Base-by-base conservation (phyloP, 2,888 invertebrate species). In the Ecliptopera silaceata region DNA sequence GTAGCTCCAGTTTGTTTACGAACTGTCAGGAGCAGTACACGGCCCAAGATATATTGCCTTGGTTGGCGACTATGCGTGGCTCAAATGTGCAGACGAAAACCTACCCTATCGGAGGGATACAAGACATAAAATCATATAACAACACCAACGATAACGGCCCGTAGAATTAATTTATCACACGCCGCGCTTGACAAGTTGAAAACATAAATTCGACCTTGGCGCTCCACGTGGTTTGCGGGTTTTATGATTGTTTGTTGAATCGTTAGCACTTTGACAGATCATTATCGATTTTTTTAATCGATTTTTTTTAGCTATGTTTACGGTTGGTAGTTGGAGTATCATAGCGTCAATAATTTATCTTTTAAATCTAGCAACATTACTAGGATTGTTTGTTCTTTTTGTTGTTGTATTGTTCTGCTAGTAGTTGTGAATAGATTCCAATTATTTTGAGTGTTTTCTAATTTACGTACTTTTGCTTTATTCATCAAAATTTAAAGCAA, bases 151-250 rank as follows among this genome's bases (percentile, higher is more conserved):
- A 87, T 91, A 90, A 90, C 89, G 88, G 87, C 86, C 82, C 87
- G 88, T 89, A 88, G 91, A 89, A 91, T 91, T 91, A 91, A 91
- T 91, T 91, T 91, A 91, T 91, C 89, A 91, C 90, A 88, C 89
- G 90, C 87, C 90, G 88, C 66, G 88, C 90, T 91, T 91, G 91
- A 91, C 91, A 91, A 91, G 91, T 91, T 90, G 91, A 91, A 91
- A 91, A 91, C 91, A 91, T 91, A 91, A 91, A 91, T 91, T 91
- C 89, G 91, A 91, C 91, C 91, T 91, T 91, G 91, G 81, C 81
- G 83, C 85, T 84, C 89, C 91, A 91, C 91, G 91, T 91, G 91
- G 89, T 88, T 85, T 78, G 77, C 75, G 81, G 80, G 79, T 76
- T 79, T 75, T 80, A 77, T 71, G 15, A 36, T 36, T 36, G 77